Percentiles rank a stretch among this genome's conserved stretches.
phyloP scores from a whole-genome alignment of 2,797 vertebrate species.

The Sebastes dallii region DNA sequence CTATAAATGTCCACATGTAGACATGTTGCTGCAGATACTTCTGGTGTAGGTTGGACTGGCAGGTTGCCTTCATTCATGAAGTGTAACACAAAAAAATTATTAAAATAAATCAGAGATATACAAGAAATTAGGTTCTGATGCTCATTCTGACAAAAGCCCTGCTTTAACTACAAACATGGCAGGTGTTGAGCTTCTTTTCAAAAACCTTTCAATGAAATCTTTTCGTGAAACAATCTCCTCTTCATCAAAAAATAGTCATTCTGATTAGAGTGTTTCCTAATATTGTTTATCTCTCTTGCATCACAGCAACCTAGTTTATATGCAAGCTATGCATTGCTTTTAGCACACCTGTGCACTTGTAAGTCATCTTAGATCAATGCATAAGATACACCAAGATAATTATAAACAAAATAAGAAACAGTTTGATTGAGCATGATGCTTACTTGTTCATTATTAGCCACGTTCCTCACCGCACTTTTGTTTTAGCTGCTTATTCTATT shows the following conservation, averaged over 20 bases:
- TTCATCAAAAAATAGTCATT: neutral
- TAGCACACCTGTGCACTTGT: neutral
- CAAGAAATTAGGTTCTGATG: neutral
- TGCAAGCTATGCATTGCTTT: neutral
- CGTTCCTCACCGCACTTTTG: neutral
- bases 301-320: neutral
- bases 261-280: neutral
- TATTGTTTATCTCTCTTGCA: neutral
- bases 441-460: neutral
- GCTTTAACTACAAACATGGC: neutral
- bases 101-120: neutral
- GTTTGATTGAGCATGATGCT: neutral
- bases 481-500: neutral
- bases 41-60: neutral
- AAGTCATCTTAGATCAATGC: constrained; percentile 1
- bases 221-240: neutral
- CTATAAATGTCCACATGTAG: neutral
- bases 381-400: neutral
- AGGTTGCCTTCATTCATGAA: neutral
- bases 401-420: neutral
- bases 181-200: neutral
- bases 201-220: neutral
- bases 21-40: neutral
- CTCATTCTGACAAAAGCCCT: neutral
- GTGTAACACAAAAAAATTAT: neutral